These are phyloP conservation scores for Tenualosa thibaudeaui DNA, from an alignment of 2,797 vertebrate genomes.

Conservation along the genomic window DNA sequence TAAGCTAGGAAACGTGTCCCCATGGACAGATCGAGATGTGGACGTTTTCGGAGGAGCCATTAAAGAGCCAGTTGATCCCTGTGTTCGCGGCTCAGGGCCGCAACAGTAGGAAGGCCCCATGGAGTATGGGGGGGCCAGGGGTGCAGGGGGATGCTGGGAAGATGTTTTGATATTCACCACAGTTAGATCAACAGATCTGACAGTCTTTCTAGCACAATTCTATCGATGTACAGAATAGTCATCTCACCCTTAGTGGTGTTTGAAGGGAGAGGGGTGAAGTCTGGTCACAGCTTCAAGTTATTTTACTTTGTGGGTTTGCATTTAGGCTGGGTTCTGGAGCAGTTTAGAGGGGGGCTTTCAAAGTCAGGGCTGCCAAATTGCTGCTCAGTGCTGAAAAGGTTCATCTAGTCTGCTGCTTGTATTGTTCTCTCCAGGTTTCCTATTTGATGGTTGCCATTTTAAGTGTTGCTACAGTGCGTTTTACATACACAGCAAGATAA, in stretches of 20 bases:
- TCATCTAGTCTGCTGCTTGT: slow-evolving; percentile 20
- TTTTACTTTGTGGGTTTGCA: neutral
- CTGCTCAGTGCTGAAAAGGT: neutral
- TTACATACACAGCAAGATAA: neutral
- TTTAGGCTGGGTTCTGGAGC: neutral
- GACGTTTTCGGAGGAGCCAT: slow-evolving; percentile 91
- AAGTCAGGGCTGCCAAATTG: neutral
- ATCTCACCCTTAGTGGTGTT: neutral
- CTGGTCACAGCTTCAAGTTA: neutral
- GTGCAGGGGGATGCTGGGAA: slow-evolving; percentile 9
- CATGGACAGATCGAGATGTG: slow-evolving; percentile 90
- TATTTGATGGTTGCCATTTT: slow-evolving; percentile 42
- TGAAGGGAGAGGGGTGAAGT: neutral
- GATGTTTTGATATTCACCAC: slow-evolving; percentile 19
- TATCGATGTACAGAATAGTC: slow-evolving; percentile 48
- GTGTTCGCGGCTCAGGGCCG: slow-evolving; percentile 64
- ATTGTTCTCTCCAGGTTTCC: slow-evolving; percentile 32
- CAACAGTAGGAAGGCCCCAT: slow-evolving; percentile 65
- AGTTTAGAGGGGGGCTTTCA: neutral
- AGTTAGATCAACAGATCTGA: slow-evolving; percentile 37
- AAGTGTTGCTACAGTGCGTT: slow-evolving; percentile 6
- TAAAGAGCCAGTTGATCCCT: slow-evolving; percentile 82
- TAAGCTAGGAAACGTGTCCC: slow-evolving; percentile 85
- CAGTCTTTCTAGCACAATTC: slow-evolving; percentile 48
- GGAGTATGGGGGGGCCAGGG: neutral